These are phyloP conservation scores for Potorous gilbertii DNA, from an alignment of 2,797 vertebrate species.

Conservation along the genomic window DNA sequence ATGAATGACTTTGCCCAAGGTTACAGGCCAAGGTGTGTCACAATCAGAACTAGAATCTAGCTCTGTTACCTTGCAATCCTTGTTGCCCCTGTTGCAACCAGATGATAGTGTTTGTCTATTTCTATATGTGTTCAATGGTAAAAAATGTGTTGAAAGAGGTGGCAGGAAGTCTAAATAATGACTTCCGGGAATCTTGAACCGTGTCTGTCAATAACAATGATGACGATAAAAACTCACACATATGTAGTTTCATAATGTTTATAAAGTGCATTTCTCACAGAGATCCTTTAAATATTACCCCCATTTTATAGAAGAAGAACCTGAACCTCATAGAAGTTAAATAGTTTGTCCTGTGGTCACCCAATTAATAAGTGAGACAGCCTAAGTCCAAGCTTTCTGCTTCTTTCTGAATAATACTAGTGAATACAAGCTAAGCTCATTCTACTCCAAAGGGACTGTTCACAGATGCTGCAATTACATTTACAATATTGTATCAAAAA, in stretches of 20 bases:
- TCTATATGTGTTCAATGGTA: not conserved
- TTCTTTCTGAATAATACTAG: rapidly evolving
- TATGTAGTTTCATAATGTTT: not conserved
- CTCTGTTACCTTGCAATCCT: not conserved
- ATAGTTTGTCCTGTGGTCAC: not conserved
- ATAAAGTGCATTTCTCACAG: not conserved
- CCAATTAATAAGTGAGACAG: not conserved
- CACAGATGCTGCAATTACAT: slow-evolving; percentile 75
- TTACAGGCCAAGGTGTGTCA: not conserved
- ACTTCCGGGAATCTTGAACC: not conserved
- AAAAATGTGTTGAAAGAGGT: not conserved
- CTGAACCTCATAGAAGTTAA: not conserved
- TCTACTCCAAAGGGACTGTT: slow-evolving; percentile 42
- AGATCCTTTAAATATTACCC: not conserved
- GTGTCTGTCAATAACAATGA: not conserved
- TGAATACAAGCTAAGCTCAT: not conserved
- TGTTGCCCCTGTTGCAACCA: not conserved
- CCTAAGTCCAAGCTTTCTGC: slow-evolving; percentile 26
- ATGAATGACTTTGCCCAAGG: not conserved
- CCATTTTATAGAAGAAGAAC: not conserved
- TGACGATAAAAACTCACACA: not conserved
- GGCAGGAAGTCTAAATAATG: not conserved
- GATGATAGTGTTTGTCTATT: not conserved
- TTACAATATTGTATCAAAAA: slow-evolving; percentile 63
- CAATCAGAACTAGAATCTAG: not conserved